These are phyloP conservation scores for Stenoptilia bipunctidactyla DNA, from an alignment of 2,888 invertebrate genomes.

Conservation along the genomic window DNA sequence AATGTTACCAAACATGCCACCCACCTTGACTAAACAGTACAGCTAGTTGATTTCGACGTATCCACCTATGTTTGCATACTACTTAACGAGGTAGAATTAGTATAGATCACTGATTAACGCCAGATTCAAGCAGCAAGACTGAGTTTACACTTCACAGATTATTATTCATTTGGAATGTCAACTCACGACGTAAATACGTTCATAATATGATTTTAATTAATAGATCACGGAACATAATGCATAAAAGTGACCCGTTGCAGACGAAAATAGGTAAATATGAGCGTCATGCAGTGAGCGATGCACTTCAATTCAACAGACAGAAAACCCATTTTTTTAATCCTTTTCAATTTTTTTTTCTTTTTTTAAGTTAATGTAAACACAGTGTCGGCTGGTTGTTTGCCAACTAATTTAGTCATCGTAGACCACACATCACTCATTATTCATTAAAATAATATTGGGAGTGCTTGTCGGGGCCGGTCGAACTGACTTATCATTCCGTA, in stretches of 20 bases:
- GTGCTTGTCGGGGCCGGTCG: constrained; percentile 30
- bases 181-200: not conserved
- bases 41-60: too few relatives aligned
- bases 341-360: constrained; percentile 16
- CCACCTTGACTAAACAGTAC: too few relatives aligned
- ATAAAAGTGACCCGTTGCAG: constrained; percentile 22
- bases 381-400: constrained; percentile 42
- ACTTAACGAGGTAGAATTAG: too few relatives aligned
- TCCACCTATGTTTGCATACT: too few relatives aligned
- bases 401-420: constrained; percentile 40
- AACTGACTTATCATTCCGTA: constrained; percentile 13
- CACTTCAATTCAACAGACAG: not conserved
- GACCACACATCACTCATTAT: constrained; percentile 41
- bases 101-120: too few relatives aligned
- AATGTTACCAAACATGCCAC: too few relatives aligned
- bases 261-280: not conserved
- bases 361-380: constrained; percentile 42
- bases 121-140: too few relatives aligned
- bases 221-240: constrained; percentile 21
- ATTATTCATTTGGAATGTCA: not conserved
- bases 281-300: too few relatives aligned
- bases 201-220: constrained; percentile 33
- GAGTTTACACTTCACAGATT: too few relatives aligned
- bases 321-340: not conserved
- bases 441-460: constrained; percentile 35